Evolutionary conservation across 2,888 invertebrate genomes (phyloP).

Genomic region (Agrotis exclamationis): DNA sequence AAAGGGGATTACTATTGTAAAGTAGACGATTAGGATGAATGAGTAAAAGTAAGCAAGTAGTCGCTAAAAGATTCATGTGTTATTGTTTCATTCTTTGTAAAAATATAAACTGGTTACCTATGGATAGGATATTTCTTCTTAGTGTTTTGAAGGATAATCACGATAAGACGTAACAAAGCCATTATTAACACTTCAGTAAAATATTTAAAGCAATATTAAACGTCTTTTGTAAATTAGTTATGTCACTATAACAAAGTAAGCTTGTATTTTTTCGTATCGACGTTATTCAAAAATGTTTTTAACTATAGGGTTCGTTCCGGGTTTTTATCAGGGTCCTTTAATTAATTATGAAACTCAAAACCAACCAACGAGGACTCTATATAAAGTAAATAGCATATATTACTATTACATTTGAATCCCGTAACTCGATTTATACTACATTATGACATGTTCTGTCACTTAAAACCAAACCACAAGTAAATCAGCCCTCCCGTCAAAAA

Average conservation of each 20-base stretch:
- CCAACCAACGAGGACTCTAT: neutral
- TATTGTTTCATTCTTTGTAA: constrained; percentile 12
- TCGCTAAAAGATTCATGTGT: constrained; percentile 10
- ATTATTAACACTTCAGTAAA: neutral
- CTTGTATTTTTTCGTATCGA: neutral
- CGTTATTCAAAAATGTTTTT: no score
- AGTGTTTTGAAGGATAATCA: neutral
- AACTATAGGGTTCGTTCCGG: neutral
- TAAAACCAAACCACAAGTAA: constrained; percentile 15
- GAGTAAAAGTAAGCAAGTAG: neutral
- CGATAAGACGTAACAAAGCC: neutral
- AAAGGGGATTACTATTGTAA: constrained; percentile 35
- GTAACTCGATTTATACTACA: neutral
- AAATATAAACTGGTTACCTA: neutral
- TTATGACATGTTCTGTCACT: constrained; percentile 1
- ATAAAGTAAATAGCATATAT: neutral
- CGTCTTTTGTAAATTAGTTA: neutral
- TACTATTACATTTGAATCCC: neutral
- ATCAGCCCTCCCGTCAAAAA: constrained; percentile 20
- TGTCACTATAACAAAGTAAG: neutral
- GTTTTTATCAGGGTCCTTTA: neutral
- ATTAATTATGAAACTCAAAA: neutral
- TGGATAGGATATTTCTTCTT: neutral
- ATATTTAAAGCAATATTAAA: neutral
- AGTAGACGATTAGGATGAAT: constrained; percentile 28